Evolutionary conservation across 2,888 invertebrate species (phyloP).

Genomic region (Chloroclysta siterata): DNA sequence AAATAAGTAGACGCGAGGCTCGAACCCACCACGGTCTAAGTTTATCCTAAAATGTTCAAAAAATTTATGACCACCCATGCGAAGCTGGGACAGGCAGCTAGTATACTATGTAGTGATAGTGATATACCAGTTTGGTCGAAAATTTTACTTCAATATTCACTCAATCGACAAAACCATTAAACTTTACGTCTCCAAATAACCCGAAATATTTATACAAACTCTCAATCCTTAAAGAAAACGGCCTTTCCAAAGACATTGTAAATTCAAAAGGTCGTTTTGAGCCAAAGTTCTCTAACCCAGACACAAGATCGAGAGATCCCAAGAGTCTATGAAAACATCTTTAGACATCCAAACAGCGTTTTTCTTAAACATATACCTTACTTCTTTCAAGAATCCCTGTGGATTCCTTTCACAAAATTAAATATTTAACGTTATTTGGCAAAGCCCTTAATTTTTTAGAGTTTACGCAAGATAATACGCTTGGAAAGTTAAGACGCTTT

Average conservation of each 20-base stretch:
- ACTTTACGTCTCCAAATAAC: too few relatives aligned
- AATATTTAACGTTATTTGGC: conserved; percentile 23
- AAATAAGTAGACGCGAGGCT: too few relatives aligned
- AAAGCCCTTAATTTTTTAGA: conserved; percentile 22
- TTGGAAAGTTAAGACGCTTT: conserved; percentile 13
- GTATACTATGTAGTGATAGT: too few relatives aligned
- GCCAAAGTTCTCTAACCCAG: conserved; percentile 25
- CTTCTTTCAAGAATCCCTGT: conserved; percentile 6
- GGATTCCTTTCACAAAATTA: conserved; percentile 18
- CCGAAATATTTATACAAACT: too few relatives aligned
- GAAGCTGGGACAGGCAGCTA: too few relatives aligned
- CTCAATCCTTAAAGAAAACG: background rate
- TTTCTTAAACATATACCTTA: background rate
- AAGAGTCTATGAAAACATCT: conserved; percentile 13
- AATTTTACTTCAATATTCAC: too few relatives aligned
- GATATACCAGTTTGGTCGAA: too few relatives aligned
- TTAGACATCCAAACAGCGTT: conserved; percentile 12
- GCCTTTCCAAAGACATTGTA: conserved; percentile 2
- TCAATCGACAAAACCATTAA: too few relatives aligned
- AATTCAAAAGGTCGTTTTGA: conserved; percentile 29
- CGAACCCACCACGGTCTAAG: too few relatives aligned
- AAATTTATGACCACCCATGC: too few relatives aligned
- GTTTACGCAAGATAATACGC: conserved; percentile 24
- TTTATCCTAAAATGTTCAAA: too few relatives aligned
- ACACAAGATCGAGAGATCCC: conserved; percentile 24